These are phyloP conservation scores for Platysternon megacephalum DNA, from an alignment of 2,113 vertebrate genomes.

Conservation along the genomic window DNA sequence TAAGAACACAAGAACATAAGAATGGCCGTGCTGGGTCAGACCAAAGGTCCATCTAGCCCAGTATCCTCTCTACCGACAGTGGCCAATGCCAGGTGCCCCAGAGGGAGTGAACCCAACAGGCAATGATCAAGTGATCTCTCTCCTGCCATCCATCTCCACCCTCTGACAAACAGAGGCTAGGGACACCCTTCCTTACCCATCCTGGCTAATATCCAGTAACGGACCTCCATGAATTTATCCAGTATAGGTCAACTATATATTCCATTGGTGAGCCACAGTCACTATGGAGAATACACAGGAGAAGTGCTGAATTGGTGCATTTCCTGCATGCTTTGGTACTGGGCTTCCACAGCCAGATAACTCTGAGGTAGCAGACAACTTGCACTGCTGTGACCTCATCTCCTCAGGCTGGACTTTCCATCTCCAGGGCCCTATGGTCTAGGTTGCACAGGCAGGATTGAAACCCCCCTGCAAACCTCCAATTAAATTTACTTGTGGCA, in stretches of 20 bases:
- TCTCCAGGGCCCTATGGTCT: neutral
- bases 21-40: no score
- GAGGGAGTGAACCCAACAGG: no score
- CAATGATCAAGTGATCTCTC: no score
- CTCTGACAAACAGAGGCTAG: no score
- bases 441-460: neutral
- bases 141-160: no score
- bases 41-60: no score
- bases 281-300: neutral
- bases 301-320: neutral
- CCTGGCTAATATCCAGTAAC: no score
- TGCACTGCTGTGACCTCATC: neutral
- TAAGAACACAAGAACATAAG: no score
- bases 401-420: neutral
- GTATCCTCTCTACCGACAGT: no score
- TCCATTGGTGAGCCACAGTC: constrained; percentile 9
- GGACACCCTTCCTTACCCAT: no score
- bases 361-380: neutral
- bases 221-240: no score
- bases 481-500: rapidly evolving
- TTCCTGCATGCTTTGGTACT: neutral
- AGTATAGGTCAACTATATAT: constrained; percentile 31
- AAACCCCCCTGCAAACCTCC: neutral
- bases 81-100: no score
- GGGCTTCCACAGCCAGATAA: neutral